Base-by-base conservation (phyloP, 2,888 invertebrate species). In the Petrolisthes cinctipes region DNA sequence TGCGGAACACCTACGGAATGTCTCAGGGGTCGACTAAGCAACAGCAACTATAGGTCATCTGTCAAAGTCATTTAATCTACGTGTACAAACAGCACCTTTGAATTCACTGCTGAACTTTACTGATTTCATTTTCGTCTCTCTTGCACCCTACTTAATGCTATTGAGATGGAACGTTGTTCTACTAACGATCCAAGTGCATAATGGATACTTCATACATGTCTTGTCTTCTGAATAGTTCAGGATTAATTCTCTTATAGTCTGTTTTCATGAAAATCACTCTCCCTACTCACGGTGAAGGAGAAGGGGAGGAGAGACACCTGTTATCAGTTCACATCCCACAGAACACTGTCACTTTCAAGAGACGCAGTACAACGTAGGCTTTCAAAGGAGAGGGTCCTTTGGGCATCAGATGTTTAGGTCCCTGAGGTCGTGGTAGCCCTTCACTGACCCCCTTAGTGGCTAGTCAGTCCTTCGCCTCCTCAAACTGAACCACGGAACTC, bases 1-100 rank as follows among this genome's bases (percentile, higher is more conserved):
- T 82, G 82, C 78, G 54, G 83, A 61, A 76, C 76, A 82, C 82
- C 82, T 86, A 86, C 86, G 82, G 76, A 37, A 61, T 23, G 86
- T 86, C 86, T 86, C 82, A 78, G 23, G 82, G 76, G 86, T 86
- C 82, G 82, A 86, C 86, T 86, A 86, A 86, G 82, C 86, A 86
- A 83, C 82, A 83, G 86, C 82, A 83, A 83, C 86, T 86, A 86
- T 71, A 82, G 56, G 76, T 57, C 73, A 73, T 73, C 82, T 79
- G 86, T 86, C 86, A 79, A 78, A 82, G 14, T 53, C 20, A 53
- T 57, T 73, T 23, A 78, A 23, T 78, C 51, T 78, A 78, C 82
- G 78, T n/a, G 78, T 78, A 53, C 53, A 75, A 51, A 71, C 71
- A 37, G 68, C 68, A 17, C 14, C 54, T 56, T 51, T 71, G 20